These are phyloP conservation scores for Aramus guarauna DNA, from an alignment of 2,113 vertebrate genomes.

Conservation along the genomic window DNA sequence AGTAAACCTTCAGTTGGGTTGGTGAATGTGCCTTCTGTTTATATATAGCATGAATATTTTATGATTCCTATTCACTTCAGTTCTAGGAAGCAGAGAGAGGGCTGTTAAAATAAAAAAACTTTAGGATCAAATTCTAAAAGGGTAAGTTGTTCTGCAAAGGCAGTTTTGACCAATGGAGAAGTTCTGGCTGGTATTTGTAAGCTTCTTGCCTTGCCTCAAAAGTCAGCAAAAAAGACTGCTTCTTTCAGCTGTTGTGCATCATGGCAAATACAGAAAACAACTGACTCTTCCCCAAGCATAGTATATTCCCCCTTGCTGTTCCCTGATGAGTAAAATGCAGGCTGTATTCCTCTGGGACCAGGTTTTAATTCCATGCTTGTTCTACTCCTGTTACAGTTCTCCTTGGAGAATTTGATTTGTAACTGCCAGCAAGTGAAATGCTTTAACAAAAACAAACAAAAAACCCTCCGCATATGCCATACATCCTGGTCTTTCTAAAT, in stretches of 20 bases:
- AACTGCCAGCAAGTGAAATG: constrained; percentile 20
- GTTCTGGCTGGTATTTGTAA: not conserved
- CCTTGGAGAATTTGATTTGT: constrained; percentile 16
- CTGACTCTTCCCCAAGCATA: not conserved
- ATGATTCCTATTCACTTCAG: not conserved
- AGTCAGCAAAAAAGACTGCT: not conserved
- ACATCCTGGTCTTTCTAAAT: not conserved
- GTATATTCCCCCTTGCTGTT: not conserved
- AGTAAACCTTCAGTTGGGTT: not conserved
- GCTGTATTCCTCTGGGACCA: not conserved
- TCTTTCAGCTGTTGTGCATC: not conserved
- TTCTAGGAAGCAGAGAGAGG: not conserved
- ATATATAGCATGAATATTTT: not conserved
- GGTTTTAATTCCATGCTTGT: constrained; percentile 16
- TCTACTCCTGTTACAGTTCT: not conserved
- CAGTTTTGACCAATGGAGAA: not conserved
- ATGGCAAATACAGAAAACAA: not conserved
- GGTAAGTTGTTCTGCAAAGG: not conserved
- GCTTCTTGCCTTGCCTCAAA: not conserved
- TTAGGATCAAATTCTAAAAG: not conserved
- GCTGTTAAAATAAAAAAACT: not conserved
- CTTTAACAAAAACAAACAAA: not conserved
- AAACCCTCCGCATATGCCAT: not conserved
- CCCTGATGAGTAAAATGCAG: not conserved
- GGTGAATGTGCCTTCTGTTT: not conserved